These are phyloP conservation scores for Cephus spinipes DNA, from an alignment of 2,888 invertebrate species.

Conservation along the genomic window DNA sequence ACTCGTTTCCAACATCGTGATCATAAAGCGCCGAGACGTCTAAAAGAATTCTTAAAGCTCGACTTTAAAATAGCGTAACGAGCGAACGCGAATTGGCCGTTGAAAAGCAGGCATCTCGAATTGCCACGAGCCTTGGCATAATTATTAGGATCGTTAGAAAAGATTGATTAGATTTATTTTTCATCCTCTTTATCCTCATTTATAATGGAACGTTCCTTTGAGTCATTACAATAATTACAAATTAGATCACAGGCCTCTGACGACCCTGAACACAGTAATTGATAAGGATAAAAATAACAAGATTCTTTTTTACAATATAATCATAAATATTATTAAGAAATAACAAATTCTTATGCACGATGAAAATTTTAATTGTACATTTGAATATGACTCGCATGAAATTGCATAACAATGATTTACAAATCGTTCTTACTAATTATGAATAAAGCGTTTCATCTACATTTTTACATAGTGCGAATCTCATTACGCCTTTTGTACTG, in stretches of 20 bases:
- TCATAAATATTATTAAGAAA: neutral
- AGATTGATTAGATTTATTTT: neutral
- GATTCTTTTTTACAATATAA: neutral
- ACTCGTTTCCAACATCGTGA: conserved; percentile 35
- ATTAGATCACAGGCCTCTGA: neutral
- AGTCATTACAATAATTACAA: neutral
- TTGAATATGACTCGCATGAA: neutral
- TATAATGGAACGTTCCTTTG: neutral
- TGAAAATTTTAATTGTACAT: neutral
- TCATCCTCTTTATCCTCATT: neutral
- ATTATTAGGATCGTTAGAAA: neutral
- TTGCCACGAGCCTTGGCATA: neutral
- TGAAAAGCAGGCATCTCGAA: neutral
- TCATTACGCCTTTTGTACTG: neutral
- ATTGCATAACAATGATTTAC: neutral
- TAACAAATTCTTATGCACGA: neutral
- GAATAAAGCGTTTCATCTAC: neutral
- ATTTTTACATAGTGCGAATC: neutral
- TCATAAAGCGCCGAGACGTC: conserved; percentile 14
- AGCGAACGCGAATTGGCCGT: neutral
- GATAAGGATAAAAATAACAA: neutral
- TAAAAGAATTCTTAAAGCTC: neutral
- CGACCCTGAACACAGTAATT: too few relatives aligned
- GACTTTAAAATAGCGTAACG: neutral
- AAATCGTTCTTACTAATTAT: neutral